These are phyloP conservation scores for Campylomormyrus tamandua DNA, from an alignment of 2,113 vertebrate genomes.

Conservation along the genomic window DNA sequence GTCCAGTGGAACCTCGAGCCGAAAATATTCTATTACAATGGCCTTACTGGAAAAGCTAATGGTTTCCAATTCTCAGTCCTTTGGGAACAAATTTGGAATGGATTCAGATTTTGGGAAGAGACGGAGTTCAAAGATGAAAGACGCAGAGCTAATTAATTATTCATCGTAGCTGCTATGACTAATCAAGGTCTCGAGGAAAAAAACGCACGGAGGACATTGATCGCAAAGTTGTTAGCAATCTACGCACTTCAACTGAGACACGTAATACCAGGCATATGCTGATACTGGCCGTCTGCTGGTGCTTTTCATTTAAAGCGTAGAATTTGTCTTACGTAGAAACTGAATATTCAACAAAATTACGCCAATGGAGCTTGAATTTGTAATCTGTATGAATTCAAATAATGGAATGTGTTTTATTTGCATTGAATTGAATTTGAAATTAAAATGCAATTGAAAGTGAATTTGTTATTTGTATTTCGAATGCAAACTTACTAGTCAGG, in stretches of 20 bases:
- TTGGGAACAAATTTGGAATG: not conserved
- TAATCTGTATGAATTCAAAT: not conserved
- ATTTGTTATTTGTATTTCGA: not conserved
- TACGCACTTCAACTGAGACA: not conserved
- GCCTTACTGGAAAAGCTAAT: constrained; percentile 12
- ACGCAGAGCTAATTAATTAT: constrained; percentile 2
- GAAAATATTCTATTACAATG: not conserved
- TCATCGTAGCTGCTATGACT: constrained; percentile 10
- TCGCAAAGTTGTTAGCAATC: not conserved
- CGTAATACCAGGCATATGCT: too few relatives aligned
- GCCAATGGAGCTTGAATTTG: not conserved
- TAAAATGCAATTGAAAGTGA: not conserved
- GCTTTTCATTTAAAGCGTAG: not conserved
- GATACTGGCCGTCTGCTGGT: not conserved
- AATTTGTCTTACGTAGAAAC: not conserved
- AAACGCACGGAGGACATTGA: not conserved
- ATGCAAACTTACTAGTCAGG: not conserved
- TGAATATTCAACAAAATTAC: not conserved
- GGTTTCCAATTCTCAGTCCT: constrained; percentile 1
- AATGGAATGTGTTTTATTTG: not conserved
- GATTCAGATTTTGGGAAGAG: not conserved
- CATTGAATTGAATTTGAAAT: not conserved
- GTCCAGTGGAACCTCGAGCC: not conserved
- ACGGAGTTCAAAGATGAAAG: constrained; percentile 6
- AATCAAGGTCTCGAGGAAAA: not conserved